Conservation (phyloP, 35 echinoderm and acorn worm genomes). For the Apostichopus parvimensis region DNA sequence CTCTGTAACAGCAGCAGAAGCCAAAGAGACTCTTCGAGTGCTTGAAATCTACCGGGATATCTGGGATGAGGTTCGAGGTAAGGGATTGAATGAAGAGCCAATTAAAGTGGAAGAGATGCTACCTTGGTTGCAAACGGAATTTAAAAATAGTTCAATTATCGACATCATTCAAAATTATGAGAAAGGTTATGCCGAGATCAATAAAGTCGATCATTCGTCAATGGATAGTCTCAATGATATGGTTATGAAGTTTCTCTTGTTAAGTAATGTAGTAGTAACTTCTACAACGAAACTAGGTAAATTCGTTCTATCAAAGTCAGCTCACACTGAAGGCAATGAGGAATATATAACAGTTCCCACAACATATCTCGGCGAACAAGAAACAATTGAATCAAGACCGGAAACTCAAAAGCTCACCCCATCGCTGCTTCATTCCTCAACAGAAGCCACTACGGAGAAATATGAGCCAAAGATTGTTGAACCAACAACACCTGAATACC, state of each 20-base stretch:
- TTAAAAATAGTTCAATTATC: background rate
- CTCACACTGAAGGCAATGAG: background rate
- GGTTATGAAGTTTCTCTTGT: background rate
- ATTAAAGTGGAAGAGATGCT: background rate
- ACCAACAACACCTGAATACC: no score
- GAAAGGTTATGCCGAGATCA: background rate
- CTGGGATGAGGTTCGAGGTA: no score
- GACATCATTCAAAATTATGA: background rate
- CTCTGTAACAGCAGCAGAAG: no score
- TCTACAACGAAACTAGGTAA: no score
- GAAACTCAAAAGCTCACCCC: no score
- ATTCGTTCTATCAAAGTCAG: background rate
- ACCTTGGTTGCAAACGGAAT: background rate
- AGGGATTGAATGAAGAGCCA: no score
- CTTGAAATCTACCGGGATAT: no score
- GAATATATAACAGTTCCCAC: background rate
- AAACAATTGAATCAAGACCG: background rate
- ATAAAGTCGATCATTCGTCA: background rate
- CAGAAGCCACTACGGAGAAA: no score
- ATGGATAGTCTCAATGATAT: background rate
- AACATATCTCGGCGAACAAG: background rate
- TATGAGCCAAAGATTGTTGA: no score
- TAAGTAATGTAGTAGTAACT: background rate
- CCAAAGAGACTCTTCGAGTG: no score
- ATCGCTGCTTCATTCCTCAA: no score